Evolutionary conservation across 1,140 invertebrate species (phyloP).

Genomic region (Colletes latitarsis): DNA sequence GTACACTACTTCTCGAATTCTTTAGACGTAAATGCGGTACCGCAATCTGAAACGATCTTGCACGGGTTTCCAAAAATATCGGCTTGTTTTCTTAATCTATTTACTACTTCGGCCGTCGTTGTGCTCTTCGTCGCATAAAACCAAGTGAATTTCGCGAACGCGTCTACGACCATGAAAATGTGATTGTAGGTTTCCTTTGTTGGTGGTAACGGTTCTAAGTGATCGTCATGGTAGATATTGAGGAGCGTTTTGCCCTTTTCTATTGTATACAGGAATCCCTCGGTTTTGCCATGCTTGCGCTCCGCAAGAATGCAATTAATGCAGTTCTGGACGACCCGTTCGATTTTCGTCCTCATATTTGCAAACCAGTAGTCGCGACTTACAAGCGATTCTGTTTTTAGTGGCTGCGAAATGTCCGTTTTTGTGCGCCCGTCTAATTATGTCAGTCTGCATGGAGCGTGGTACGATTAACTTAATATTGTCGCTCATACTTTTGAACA

Average conservation of each 20-base stretch:
- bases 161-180: neutral
- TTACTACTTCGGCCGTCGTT: too few relatives aligned
- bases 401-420: neutral
- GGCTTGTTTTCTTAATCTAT: too few relatives aligned
- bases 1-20: too few relatives aligned
- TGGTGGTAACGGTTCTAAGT: neutral
- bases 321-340: neutral
- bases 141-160: neutral
- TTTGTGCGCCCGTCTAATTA: neutral
- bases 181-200: neutral
- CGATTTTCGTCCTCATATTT: neutral
- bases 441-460: too few relatives aligned
- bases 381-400: neutral
- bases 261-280: neutral
- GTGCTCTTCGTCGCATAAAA: neutral
- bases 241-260: neutral
- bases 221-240: neutral
- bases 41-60: too few relatives aligned
- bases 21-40: too few relatives aligned
- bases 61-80: too few relatives aligned
- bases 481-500: too few relatives aligned
- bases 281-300: neutral
- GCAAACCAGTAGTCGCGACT: neutral
- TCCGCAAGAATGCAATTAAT: neutral
- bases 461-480: too few relatives aligned